Evolutionary conservation across 1,140 invertebrate genomes (phyloP).

Genomic region (Theocolax elegans): DNA sequence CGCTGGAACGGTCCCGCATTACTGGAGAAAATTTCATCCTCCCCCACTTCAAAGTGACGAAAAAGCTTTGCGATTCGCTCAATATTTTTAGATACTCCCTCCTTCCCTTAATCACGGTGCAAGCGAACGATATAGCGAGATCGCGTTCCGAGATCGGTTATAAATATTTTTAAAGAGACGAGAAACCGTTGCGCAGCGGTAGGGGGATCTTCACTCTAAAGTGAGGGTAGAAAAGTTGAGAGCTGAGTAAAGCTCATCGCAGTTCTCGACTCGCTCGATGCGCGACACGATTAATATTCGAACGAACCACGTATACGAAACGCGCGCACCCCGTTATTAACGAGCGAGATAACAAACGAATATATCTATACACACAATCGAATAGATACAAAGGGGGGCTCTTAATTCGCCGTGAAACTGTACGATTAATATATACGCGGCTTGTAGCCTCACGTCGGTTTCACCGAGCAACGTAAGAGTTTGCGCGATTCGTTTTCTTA

Average conservation of each 20-base stretch:
- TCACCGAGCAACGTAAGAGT: too few species aligned
- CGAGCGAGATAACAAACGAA: constrained; percentile 25
- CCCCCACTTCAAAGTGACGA: neutral
- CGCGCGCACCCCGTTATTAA: neutral
- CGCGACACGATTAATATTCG: constrained; percentile 9
- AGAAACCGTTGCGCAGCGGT: constrained; percentile 42
- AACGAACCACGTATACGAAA: neutral
- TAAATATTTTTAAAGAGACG: constrained; percentile 64
- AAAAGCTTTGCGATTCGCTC: constrained; percentile 39
- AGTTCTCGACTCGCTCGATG: constrained; percentile 49
- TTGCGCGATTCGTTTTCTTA: neutral
- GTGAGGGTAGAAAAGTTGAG: constrained; percentile 62
- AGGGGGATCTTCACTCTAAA: neutral
- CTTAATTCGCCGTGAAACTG: too few species aligned
- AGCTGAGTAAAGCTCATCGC: constrained; percentile 51
- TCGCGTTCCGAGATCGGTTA: constrained; percentile 60
- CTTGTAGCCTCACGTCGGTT: too few species aligned
- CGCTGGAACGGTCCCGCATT: neutral
- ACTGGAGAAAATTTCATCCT: constrained; percentile 5
- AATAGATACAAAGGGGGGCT: too few species aligned
- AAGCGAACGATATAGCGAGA: constrained; percentile 40
- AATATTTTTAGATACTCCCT: constrained; percentile 52
- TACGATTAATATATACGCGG: too few species aligned
- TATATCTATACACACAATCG: too few species aligned
- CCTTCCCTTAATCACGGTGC: too few species aligned